Evolutionary conservation across 2,113 vertebrate genomes (phyloP), one percentile per base, ranked within the genome.

Genomic region (Electrona antarctica): DNA sequence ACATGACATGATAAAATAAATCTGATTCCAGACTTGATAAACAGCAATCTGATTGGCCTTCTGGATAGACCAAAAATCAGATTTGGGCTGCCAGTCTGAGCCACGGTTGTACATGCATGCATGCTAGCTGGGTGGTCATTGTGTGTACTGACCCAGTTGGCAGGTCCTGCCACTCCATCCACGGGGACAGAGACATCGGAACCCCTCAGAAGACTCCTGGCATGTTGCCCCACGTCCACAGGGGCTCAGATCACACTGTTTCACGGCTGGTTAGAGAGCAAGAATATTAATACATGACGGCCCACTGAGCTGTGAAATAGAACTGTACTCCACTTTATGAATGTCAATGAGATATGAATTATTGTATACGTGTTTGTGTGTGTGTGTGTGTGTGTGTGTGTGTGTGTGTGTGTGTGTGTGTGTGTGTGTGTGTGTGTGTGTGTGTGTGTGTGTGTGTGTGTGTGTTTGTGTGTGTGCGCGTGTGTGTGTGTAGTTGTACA

Each of bases 111-210:
- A 33, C 29, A 33, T 33, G 29, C 29, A 33, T 41, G 5, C 33
- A 41, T 41, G 33, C 33, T 4, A 41, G 33, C 33, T 41, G 33
- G 33, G 33, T 41, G 33, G 33, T 41, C 33, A 47, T 9, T 21
- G 66, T 7, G 13, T 45, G 74, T 63, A 87, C 94, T 95, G 92
- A 99, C 98, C 98, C 82, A 99, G 90, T 88, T 96, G 96, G 87
- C 98, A 99, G 0, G 97, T 99, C 85, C 96, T 96, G 85, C 98
- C 98, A 55, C 93, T 96, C 98, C 98, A 99, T 74, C 96, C 96
- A 8, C 94, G 94, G 1, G 97, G 95, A 86, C 98, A 99, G 73
- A 96, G 74, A 70, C 98, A 99, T 55, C 93, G 95, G 91, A 94
- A 96, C 70, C 96, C 95, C 62, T 96, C 94, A 4, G 94, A 89